Evolutionary conservation across 2,113 vertebrate genomes (phyloP), one percentile per base, ranked within the genome.

Genomic region (Pelmatolapia mariae): DNA sequence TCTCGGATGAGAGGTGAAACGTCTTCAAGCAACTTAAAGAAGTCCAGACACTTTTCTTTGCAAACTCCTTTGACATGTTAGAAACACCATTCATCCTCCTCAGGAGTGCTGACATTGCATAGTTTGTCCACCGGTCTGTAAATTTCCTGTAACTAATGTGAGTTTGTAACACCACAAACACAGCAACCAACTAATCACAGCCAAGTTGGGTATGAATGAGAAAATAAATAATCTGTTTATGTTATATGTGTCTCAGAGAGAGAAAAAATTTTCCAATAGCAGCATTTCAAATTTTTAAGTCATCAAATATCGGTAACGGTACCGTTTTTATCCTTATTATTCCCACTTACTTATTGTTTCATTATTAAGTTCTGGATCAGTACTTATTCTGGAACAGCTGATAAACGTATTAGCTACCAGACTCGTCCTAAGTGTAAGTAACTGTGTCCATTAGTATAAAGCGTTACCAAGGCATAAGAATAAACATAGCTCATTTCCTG

Each of bases 191-290:
- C n/a, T 71, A 24, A 71, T 71, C 12, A 43, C n/a, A 71, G 38
- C 8, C 8, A 10, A 26, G 66, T 26, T 71, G 66, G 36, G 63
- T 68, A 9, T 40, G 31, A 68, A 68, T 24, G 36, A 40, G 36
- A 40, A 24, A 45, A 16, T 45, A 45, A 26, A 71, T 3, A 16
- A 50, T 29, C 43, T 47, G 40, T 47, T 29, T 47, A 47, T 71
- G 66, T 76, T 76, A 26, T 18, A 5, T 76, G 24, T 76, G 71
- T 47, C 43, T 76, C 24, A 3, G 24, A 47, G 43, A 16, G 6
- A 2, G 0, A 45, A 29, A 2, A 16, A 24, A 26, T 0, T 13
- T 73, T 36, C 59, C 18, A 16, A 45, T 45, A 26, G 11, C n/a
- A 68, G 7, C 4, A 0, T 45, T 26, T 76, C 68, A 47, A 26